Conservation (phyloP, 2,113 vertebrate genomes). For the Physeter macrocephalus region DNA sequence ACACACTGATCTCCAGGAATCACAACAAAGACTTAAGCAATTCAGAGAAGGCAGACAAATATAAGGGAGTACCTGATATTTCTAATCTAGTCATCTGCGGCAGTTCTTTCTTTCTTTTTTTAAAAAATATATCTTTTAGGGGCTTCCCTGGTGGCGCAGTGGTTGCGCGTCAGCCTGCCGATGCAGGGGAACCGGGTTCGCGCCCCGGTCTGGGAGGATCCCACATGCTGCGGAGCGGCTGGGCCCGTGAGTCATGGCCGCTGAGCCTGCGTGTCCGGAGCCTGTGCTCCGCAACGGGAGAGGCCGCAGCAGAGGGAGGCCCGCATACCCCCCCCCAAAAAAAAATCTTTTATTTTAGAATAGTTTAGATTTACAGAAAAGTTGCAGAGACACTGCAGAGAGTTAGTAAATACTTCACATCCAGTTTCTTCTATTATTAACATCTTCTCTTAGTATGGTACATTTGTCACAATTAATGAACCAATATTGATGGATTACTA, state of each 20-base stretch:
- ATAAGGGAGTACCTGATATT: not conserved
- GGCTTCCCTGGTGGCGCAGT: no score
- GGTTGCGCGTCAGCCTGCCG: no score
- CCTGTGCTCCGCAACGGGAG: no score
- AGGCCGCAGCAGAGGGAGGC: no score
- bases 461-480: not conserved
- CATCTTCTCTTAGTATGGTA: not conserved
- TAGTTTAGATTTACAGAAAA: not conserved
- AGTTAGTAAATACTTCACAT: not conserved
- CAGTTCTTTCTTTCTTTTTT: not conserved
- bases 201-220: no score
- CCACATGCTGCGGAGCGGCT: no score
- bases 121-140: not conserved
- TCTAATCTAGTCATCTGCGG: not conserved
- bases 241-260: no score
- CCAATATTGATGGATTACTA: not conserved
- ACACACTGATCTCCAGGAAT: not conserved
- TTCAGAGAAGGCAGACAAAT: not conserved
- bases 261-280: no score
- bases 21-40: not conserved
- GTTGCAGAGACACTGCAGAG: not conserved
- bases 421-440: not conserved
- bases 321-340: no score
- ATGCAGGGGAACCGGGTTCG: no score
- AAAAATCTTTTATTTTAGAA: not conserved